These are phyloP conservation scores for Nebria ingens DNA, from an alignment of 1,140 invertebrate species.

Conservation along the genomic window DNA sequence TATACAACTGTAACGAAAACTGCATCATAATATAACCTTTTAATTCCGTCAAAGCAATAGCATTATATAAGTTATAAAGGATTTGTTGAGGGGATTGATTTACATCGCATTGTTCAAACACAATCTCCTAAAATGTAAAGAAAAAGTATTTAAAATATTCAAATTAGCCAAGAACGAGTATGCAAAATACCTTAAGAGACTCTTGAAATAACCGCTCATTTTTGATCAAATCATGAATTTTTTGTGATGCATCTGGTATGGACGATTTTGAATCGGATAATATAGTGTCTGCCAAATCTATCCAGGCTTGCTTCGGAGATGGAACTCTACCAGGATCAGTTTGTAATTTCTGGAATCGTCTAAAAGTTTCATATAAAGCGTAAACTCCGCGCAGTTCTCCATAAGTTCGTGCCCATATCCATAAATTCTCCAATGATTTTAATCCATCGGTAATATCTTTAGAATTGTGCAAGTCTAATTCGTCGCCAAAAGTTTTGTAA, in stretches of 20 bases:
- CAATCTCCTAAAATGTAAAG: constrained; percentile 45
- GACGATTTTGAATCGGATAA: constrained; percentile 44
- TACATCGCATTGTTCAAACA: constrained; percentile 49
- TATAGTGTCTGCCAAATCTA: constrained; percentile 49
- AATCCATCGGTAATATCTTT: constrained; percentile 30
- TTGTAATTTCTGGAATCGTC: constrained; percentile 42
- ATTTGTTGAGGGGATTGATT: constrained; percentile 69
- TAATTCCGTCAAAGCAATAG: constrained; percentile 65
- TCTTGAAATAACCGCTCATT: constrained; percentile 50
- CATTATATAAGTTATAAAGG: constrained; percentile 68
- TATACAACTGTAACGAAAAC: constrained; percentile 73
- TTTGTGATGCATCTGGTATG: constrained; percentile 37
- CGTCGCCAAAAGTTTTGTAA: constrained; percentile 20
- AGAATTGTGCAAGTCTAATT: constrained; percentile 20
- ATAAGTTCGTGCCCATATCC: constrained; percentile 43
- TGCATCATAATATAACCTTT: constrained; percentile 81
- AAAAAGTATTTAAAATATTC: constrained; percentile 12
- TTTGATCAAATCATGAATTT: constrained; percentile 41
- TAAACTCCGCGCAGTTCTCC: constrained; percentile 43
- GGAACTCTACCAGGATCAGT: constrained; percentile 35
- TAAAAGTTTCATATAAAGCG: constrained; percentile 47
- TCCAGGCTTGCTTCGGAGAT: constrained; percentile 42
- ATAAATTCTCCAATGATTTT: constrained; percentile 36
- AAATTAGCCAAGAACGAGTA: constrained; percentile 2
- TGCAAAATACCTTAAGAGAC: constrained; percentile 48